Evolutionary conservation across 2,888 invertebrate species (phyloP).

Genomic region (Argyresthia goedartella): DNA sequence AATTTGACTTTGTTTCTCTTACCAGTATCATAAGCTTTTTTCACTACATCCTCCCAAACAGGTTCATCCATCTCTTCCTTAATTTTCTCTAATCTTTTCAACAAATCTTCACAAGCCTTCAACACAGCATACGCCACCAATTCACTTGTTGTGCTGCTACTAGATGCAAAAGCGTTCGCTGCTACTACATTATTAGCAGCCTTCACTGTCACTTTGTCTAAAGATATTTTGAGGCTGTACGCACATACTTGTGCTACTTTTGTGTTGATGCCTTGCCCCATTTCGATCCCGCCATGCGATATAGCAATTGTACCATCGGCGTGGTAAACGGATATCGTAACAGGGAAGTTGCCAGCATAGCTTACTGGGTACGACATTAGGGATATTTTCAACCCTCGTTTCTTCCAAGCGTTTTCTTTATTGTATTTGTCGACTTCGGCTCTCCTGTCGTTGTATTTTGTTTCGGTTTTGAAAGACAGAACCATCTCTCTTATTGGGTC

Average conservation of each 20-base stretch:
- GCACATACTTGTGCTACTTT: slow-evolving; percentile 81
- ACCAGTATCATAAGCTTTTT: slow-evolving; percentile 55
- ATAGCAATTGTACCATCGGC: slow-evolving; percentile 77
- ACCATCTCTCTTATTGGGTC: slow-evolving; percentile 56
- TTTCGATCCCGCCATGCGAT: slow-evolving; percentile 77
- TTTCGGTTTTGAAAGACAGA: slow-evolving; percentile 66
- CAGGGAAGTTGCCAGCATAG: slow-evolving; percentile 65
- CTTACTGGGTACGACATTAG: slow-evolving; percentile 75
- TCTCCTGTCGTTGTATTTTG: slow-evolving; percentile 66
- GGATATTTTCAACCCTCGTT: slow-evolving; percentile 73
- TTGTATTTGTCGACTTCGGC: slow-evolving; percentile 69
- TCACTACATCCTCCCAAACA: slow-evolving; percentile 64
- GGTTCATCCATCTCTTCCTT: slow-evolving; percentile 44
- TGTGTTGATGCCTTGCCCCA: slow-evolving; percentile 77
- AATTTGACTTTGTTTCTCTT: too few species aligned
- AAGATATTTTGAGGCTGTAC: slow-evolving; percentile 73
- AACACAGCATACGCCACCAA: slow-evolving; percentile 70
- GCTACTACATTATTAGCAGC: slow-evolving; percentile 74
- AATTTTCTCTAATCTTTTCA: slow-evolving; percentile 50
- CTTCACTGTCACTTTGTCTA: slow-evolving; percentile 71
- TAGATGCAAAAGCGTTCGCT: slow-evolving; percentile 77
- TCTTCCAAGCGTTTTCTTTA: slow-evolving; percentile 79
- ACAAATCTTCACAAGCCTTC: slow-evolving; percentile 61
- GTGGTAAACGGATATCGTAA: slow-evolving; percentile 75
- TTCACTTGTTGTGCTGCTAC: slow-evolving; percentile 81